Percentiles rank a stretch among this genome's conserved stretches.
phyloP scores from a whole-genome alignment of 1,140 invertebrate species.

The Pogonomyrmex californicus region DNA sequence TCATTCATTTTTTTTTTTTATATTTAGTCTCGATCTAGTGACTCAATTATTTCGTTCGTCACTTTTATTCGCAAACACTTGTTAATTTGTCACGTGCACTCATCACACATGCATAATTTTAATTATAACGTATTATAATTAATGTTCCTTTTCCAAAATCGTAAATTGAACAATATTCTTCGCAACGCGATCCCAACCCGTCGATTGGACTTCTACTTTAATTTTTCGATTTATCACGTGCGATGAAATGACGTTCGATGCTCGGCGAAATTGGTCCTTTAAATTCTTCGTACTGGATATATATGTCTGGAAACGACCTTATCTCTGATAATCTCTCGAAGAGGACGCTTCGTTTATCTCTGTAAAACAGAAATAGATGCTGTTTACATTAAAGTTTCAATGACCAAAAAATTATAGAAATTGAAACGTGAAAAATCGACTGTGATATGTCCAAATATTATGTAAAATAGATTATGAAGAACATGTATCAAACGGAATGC shows the following conservation, averaged over 20 bases:
- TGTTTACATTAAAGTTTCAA: constrained; percentile 23
- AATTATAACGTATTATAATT: constrained; percentile 33
- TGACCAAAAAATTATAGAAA: neutral
- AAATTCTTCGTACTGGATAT: constrained; percentile 10
- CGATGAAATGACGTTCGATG: neutral
- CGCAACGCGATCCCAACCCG: neutral
- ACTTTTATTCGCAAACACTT: constrained; percentile 10
- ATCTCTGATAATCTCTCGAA: constrained; percentile 21
- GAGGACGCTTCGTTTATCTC: constrained; percentile 13
- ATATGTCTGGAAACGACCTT: constrained; percentile 2
- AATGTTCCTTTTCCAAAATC: constrained; percentile 15
- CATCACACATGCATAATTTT: neutral
- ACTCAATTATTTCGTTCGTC: constrained; percentile 13
- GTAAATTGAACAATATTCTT: constrained; percentile 19
- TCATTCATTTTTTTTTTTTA: constrained; percentile 10
- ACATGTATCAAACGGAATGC: neutral
- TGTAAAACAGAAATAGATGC: constrained; percentile 45
- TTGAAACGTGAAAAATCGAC: neutral
- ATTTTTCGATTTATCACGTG: constrained; percentile 13
- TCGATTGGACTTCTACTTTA: too few species aligned
- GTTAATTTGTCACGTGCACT: constrained; percentile 2
- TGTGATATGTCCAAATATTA: neutral
- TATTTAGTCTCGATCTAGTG: constrained; percentile 27
- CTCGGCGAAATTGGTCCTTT: constrained; percentile 31
- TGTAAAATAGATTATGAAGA: neutral